A percentile compares a stretch with the other conserved stretches of the same genome.
Conservation (phyloP, 1,140 invertebrate genomes). For the Drosophila nannoptera region DNA sequence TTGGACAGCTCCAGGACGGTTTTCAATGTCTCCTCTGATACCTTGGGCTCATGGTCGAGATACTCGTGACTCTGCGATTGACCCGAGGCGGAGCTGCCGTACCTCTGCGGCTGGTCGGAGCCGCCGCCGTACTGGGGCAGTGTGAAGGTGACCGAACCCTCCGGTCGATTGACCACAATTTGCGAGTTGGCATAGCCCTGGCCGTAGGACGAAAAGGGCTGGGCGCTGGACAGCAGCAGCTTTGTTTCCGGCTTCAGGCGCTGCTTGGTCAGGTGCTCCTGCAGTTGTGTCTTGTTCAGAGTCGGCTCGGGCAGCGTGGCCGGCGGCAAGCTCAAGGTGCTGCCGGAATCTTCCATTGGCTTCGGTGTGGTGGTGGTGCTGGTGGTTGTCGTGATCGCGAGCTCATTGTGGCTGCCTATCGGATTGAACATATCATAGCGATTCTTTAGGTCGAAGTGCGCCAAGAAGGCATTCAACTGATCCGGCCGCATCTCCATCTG, state of each 20-base stretch:
- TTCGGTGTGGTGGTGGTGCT: constrained; percentile 5
- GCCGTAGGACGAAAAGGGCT: constrained; percentile 45
- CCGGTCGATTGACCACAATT: constrained; percentile 78
- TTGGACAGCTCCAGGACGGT: constrained; percentile 77
- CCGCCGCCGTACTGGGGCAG: constrained; percentile 49
- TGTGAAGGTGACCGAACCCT: constrained; percentile 75
- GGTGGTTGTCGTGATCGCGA: neutral
- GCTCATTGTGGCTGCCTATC: constrained; percentile 18
- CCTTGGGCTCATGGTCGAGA: constrained; percentile 62
- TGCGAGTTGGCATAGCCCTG: constrained; percentile 72
- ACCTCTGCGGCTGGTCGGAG: constrained; percentile 26
- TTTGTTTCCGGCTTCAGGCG: constrained; percentile 70
- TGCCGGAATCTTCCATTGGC: neutral
- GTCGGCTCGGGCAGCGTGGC: constrained; percentile 25
- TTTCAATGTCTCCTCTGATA: constrained; percentile 77
- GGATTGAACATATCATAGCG: constrained; percentile 63
- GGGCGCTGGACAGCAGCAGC: constrained; percentile 52
- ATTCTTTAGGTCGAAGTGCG: constrained; percentile 76
- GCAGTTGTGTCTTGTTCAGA: constrained; percentile 55
- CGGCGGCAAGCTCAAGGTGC: constrained; percentile 6
- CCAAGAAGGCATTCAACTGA: constrained; percentile 76
- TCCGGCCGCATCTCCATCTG: constrained; percentile 72
- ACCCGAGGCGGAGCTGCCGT: neutral
- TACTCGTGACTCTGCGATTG: constrained; percentile 51
- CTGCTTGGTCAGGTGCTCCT: constrained; percentile 56